Conservation (phyloP, 1,140 invertebrate genomes). For the Campoletis sonorensis region DNA sequence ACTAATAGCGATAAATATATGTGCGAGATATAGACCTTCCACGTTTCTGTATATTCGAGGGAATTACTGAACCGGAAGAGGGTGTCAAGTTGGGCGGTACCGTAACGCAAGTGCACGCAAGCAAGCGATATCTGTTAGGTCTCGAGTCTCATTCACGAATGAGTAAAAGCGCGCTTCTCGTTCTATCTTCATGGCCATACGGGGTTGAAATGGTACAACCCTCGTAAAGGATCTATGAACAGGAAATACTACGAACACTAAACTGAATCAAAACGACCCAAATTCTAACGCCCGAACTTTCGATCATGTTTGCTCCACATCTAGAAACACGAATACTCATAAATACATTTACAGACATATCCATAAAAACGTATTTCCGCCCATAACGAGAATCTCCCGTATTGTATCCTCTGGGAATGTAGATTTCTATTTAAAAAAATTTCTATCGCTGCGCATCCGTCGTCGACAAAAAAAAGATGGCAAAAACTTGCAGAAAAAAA, state of each 20-base stretch:
- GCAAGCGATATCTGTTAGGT: conserved; percentile 53
- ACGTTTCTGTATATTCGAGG: conserved; percentile 50
- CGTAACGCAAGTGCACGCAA: conserved; percentile 65
- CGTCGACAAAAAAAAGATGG: conserved; percentile 1
- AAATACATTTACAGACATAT: not conserved
- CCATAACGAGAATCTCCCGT: not conserved
- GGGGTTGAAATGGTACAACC: conserved; percentile 14
- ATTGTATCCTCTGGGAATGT: not conserved
- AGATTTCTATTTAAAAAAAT: conserved; percentile 25
- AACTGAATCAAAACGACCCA: conserved; percentile 66
- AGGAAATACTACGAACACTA: conserved; percentile 67
- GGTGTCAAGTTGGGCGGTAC: conserved; percentile 64
- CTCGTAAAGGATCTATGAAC: conserved; percentile 60
- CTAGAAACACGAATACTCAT: not conserved
- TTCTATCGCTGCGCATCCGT: not conserved
- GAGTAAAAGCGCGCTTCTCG: conserved; percentile 56
- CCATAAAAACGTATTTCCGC: not conserved
- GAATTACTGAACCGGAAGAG: conserved; percentile 69
- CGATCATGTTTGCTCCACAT: not conserved
- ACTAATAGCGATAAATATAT: too few species aligned
- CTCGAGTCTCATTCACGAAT: conserved; percentile 61
- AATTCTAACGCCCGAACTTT: conserved; percentile 51
- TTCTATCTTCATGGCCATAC: conserved; percentile 54
- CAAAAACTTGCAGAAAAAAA: conserved; percentile 3
- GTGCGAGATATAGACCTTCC: not conserved